Base-by-base conservation (phyloP, 2,797 vertebrate species). In the Enteromius paludinosus region DNA sequence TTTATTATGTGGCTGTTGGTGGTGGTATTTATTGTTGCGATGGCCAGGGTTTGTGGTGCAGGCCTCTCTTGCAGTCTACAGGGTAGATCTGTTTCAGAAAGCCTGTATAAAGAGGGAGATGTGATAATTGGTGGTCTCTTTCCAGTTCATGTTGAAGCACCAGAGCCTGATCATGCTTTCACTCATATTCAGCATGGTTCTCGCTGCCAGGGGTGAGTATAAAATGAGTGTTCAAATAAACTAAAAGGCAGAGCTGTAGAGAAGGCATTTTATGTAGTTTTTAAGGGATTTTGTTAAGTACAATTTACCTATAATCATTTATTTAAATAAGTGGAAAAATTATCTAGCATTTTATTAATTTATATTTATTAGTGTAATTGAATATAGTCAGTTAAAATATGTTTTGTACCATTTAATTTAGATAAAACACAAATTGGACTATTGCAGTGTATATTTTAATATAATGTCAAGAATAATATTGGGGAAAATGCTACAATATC, bases 61-160 rank as follows among this genome's bases (percentile, higher is more conserved):
- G 74, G 86, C 41, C 28, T 66, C 5, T 30, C 78, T 54, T 90
- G 90, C 68, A 54, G 68, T 56, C 73, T 88, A 45, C 87, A 87
- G 82, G 69, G 81, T 35, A 89, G 83, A 45, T 86, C 80, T 33
- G 54, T 88, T 45, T 88, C 87, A 65, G 88, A 79, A 65, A 87
- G 65, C 64, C 56, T 92, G 81, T 91, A 88, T 84, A 89, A 86
- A 78, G 78, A 87, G 45, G 90, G 88, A 76, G 79, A 88, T 81
- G 73, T 87, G 70, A 79, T 87, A n/a, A 89, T 90, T 18, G 86
- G 89, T 47, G 86, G 86, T 28, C 83, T 90, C 5, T 89, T 92
- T 79, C 89, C 88, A 72, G 45, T 90, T 83, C 87, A 89, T 79
- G 12, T 79, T 33, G 78, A 72, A 77, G 86, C 88, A 64, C 86